Evolutionary conservation across 2,113 vertebrate genomes (phyloP), one percentile per base, ranked within the genome.

Genomic region (Natator depressus): DNA sequence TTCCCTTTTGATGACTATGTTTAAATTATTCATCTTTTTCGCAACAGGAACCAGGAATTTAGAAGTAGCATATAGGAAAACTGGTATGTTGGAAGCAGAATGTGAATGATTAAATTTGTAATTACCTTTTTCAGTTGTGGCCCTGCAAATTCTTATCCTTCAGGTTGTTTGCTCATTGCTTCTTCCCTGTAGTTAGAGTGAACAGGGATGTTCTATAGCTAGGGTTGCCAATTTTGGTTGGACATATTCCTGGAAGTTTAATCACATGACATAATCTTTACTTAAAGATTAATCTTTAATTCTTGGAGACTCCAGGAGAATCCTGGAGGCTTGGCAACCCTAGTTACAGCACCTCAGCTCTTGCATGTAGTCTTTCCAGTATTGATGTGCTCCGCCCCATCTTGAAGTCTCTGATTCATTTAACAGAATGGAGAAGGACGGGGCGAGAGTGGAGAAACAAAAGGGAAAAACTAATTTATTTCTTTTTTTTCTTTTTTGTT

Each of bases 61-160:
- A 4, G 0, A 59, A 2, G 57, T 14, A 93, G 75, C 46, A 53
- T 0, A 0, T 1, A 47, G 80, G n/a, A 38, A 91, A 0, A 22
- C 54, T 84, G 46, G 19, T 35, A 35, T 72, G 84, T 65, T 31
- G 31, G 87, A 83, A 2, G n/a, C 65, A 84, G 92, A 91, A 78
- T 31, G 17, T 42, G 5, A 86, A 72, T 72, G 4, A 38, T 38
- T 72, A 72, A 10, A 86, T 25, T 29, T 49, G 5, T 27, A 62
- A 49, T 55, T 53, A 27, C 5, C 2, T 50, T 57, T 78, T 84
- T 65, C 1, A 1, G 10, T 83, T 87, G 49, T 62, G 38, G 93
- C 69, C 85, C 50, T 20, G 5, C 17, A 87, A 84, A 38, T 85
- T 82, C 72, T 93, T 84, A 65, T 69, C 54, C 51, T 87, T 87